Evolutionary conservation across 35 echinoderm and acorn worm genomes (phyloP), one percentile per base, ranked within the genome.

Genomic region (Ophiothrix spiculata): DNA sequence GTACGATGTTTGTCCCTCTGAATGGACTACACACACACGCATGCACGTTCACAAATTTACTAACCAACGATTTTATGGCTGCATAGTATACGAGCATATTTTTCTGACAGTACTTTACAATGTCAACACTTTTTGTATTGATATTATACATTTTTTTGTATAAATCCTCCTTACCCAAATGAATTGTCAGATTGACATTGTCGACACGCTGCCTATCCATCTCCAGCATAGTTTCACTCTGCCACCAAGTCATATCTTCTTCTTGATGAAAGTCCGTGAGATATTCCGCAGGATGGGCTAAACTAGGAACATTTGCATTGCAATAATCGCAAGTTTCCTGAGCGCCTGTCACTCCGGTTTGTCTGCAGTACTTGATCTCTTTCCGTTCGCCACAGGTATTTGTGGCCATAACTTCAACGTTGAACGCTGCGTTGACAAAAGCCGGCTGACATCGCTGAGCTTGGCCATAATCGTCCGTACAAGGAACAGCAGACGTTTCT

Each of bases 381-480:
- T 63, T 40, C 37, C 75, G 78, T 34, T 56, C 49, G 6, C 96
- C 96, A 54, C 96, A 99, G 21, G 96, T 99, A 86, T 99, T 99
- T 16, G 92, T 89, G 0, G 96, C 92, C 63, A 91, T 83, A 0
- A 91, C 92, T 38, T 84, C 82, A n/a, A 99, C 63, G 36, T 99
- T 82, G 87, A 94, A 99, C 76, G 96, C 96, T 64, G 96, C 96
- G 40, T 99, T 99, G 34, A 91, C 92, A 46, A 99, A 99, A 78
- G 91, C 92, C 8, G 96, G 91, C 56, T 87, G 77, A 89, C 96
- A 99, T 76, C 96, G 56, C 87, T 99, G 96, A 73, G 96, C 41
- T n/a, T 86, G 42, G 33, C 86, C 89, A 13, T 79, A 41, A 79
- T 82, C 85, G 82, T 94, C 92, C 36, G 91, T 90, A 77, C 96